phyloP scores from a whole-genome alignment of 2,797 vertebrate genomes.

The Malurus leucopterus region DNA sequence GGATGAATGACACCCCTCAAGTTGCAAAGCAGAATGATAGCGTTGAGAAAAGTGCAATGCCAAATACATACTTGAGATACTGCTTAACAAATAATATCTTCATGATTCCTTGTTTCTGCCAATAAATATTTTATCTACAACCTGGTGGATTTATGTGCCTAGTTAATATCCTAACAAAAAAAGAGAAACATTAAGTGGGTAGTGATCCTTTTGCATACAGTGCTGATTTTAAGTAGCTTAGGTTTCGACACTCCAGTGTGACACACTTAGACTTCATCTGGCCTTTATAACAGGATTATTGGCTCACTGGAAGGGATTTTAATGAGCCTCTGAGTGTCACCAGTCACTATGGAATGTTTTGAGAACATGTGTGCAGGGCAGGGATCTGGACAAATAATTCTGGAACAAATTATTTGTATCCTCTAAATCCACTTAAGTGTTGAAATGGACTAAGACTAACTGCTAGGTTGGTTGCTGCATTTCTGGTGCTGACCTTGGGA shows the following conservation, averaged over 20 bases:
- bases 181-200: neutral
- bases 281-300: neutral
- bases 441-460: neutral
- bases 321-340: neutral
- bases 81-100: neutral
- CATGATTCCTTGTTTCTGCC: neutral
- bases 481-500: neutral
- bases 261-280: neutral
- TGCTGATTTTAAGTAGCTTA: neutral
- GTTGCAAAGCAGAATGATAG: neutral
- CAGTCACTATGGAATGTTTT: neutral
- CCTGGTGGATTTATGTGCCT: neutral
- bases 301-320: neutral
- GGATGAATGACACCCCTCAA: neutral
- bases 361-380: neutral
- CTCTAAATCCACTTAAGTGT: neutral
- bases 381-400: neutral
- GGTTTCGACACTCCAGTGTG: neutral
- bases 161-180: neutral
- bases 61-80: fast-evolving
- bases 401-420: neutral
- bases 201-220: neutral
- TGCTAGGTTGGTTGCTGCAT: neutral
- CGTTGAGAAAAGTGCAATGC: neutral
- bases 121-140: neutral